These are phyloP conservation scores for Illadopsis cleaveri DNA, from an alignment of 2,113 vertebrate genomes.

Conservation along the genomic window DNA sequence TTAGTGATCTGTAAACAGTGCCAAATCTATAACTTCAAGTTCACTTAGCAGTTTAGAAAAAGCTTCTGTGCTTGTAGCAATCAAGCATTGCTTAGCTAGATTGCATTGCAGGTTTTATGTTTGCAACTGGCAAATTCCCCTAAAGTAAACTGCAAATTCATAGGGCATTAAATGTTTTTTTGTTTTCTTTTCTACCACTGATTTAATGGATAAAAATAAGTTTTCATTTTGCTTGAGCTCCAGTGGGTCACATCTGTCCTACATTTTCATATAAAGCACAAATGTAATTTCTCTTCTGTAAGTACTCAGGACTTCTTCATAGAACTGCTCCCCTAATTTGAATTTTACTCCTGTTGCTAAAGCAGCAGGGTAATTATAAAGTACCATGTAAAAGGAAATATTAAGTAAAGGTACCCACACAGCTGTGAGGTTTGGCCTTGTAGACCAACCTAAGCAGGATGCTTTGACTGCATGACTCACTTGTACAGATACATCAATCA, in stretches of 20 bases:
- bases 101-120: neutral
- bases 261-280: neutral
- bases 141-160: neutral
- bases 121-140: neutral
- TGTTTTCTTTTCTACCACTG: neutral
- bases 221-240: neutral
- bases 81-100: neutral
- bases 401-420: neutral
- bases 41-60: slow-evolving; percentile 5
- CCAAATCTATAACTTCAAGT: neutral
- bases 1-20: neutral
- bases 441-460: neutral
- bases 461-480: neutral
- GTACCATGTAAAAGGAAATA: neutral
- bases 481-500: neutral
- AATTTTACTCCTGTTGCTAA: neutral
- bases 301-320: neutral
- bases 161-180: neutral
- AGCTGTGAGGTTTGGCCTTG: neutral
- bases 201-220: neutral
- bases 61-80: neutral
- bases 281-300: neutral
- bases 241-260: neutral
- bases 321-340: neutral
- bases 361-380: neutral